These are phyloP conservation scores for Heteromormyrus szaboi DNA, from an alignment of 2,797 vertebrate species.

Conservation along the genomic window DNA sequence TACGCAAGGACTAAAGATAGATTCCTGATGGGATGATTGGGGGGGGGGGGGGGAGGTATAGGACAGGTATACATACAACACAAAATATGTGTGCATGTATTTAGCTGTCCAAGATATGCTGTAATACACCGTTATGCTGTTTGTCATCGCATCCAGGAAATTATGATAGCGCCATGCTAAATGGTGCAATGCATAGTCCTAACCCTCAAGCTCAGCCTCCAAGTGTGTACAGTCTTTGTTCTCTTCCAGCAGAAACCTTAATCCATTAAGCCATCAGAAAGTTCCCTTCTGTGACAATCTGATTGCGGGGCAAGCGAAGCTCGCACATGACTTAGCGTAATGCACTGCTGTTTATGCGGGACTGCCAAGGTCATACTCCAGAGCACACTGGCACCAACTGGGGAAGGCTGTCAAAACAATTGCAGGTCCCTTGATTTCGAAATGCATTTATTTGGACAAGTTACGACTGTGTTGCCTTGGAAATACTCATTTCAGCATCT, in stretches of 20 bases:
- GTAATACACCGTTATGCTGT: neutral
- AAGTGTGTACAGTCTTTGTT: constrained; percentile 16
- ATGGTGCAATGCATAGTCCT: neutral
- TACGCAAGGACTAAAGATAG: constrained; percentile 25
- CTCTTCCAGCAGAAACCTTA: constrained; percentile 48
- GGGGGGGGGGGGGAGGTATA: constrained; percentile 24
- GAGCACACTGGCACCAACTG: neutral
- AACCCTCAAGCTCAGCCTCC: neutral
- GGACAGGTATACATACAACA: neutral
- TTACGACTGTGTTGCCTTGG: neutral
- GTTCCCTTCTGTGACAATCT: constrained; percentile 52
- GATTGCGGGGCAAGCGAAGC: constrained; percentile 29
- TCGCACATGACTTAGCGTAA: neutral
- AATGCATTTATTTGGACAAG: neutral
- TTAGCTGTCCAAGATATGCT: neutral
- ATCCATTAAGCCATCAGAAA: constrained; percentile 57
- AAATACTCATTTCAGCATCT: neutral
- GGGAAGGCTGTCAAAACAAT: neutral
- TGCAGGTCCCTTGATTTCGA: neutral
- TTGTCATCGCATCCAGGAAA: neutral
- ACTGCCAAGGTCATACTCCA: neutral
- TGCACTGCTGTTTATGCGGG: neutral
- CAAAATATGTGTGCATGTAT: neutral
- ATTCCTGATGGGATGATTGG: constrained; percentile 42
- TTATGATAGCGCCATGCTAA: neutral